Evolutionary conservation across 2,113 vertebrate species (phyloP).

Genomic region (Candoia aspera): DNA sequence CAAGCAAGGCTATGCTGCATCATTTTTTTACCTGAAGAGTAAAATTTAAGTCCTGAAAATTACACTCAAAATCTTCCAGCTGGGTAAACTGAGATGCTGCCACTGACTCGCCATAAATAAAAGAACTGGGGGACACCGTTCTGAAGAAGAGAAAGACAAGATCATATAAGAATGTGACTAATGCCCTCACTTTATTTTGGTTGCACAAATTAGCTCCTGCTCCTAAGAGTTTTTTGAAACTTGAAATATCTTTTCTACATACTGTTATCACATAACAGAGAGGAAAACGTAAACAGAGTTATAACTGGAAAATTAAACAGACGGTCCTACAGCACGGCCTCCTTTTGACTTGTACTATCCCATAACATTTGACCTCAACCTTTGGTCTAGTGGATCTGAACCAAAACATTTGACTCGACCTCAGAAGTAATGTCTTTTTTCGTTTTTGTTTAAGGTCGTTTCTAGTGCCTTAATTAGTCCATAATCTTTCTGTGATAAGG

Average conservation of each 20-base stretch:
- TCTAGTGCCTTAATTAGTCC: conserved; percentile 23
- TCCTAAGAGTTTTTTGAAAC: background rate
- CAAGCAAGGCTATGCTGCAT: background rate
- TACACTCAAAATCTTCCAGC: conserved; percentile 86
- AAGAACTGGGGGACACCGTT: conserved; percentile 87
- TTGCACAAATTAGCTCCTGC: background rate
- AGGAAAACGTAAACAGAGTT: conserved; percentile 38
- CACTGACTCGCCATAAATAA: conserved; percentile 91
- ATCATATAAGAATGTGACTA: background rate
- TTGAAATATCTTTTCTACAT: background rate
- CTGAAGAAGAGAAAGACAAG: conserved; percentile 72
- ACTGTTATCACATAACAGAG: background rate
- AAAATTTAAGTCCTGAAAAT: conserved; percentile 93
- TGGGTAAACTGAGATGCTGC: conserved; percentile 84
- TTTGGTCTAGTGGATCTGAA: conserved; percentile 46
- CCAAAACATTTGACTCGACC: conserved; percentile 22
- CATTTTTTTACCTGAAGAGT: conserved; percentile 87
- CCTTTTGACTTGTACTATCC: conserved; percentile 15
- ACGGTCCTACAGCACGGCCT: conserved; percentile 30
- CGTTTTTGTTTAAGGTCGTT: conserved; percentile 15
- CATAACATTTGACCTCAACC: conserved; percentile 38
- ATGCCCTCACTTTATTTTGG: background rate
- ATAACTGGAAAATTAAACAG: conserved; percentile 35
- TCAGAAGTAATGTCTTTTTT: conserved; percentile 9
- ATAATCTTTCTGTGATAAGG: background rate